A percentile compares a stretch with the other conserved stretches of the same genome.
Conservation (phyloP, 2,888 invertebrate genomes). For the Drymonia ruficornis region DNA sequence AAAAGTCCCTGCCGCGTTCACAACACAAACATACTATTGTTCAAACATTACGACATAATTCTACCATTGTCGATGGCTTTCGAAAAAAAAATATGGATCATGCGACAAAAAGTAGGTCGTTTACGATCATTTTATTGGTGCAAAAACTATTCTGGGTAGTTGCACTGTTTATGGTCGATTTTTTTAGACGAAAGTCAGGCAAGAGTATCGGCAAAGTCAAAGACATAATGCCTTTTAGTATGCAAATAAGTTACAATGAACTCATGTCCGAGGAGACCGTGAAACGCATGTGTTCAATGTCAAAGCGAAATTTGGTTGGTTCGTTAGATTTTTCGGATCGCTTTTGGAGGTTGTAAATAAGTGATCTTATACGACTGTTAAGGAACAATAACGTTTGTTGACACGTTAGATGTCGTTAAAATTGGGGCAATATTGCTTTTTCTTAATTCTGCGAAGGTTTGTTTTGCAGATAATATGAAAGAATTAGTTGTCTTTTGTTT, state of each 20-base stretch:
- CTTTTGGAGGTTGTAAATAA: constrained; percentile 47
- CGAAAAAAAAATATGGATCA: constrained; percentile 60
- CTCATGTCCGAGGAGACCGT: constrained; percentile 63
- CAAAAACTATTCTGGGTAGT: constrained; percentile 72
- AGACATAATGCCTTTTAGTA: constrained; percentile 70
- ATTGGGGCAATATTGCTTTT: constrained; percentile 42
- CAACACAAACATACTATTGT: constrained; percentile 68
- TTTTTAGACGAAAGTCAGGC: constrained; percentile 70
- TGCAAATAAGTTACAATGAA: constrained; percentile 80
- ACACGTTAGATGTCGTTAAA: constrained; percentile 34
- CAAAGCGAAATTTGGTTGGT: constrained; percentile 56
- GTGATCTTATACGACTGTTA: constrained; percentile 42
- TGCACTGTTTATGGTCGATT: constrained; percentile 62
- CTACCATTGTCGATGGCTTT: constrained; percentile 51
- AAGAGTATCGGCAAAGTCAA: constrained; percentile 65
- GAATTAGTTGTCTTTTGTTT: constrained; percentile 19
- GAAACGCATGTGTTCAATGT: constrained; percentile 64
- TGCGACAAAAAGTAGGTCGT: constrained; percentile 52
- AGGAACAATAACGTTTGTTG: constrained; percentile 47
- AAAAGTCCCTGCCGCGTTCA: constrained; percentile 44
- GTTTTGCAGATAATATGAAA: constrained; percentile 22
- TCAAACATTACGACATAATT: constrained; percentile 69
- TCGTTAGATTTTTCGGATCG: constrained; percentile 45
- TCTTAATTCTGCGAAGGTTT: constrained; percentile 33
- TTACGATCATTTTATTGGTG: constrained; percentile 72